Evolutionary conservation across 2,113 vertebrate species (phyloP).

Genomic region (Okapia johnstoni): DNA sequence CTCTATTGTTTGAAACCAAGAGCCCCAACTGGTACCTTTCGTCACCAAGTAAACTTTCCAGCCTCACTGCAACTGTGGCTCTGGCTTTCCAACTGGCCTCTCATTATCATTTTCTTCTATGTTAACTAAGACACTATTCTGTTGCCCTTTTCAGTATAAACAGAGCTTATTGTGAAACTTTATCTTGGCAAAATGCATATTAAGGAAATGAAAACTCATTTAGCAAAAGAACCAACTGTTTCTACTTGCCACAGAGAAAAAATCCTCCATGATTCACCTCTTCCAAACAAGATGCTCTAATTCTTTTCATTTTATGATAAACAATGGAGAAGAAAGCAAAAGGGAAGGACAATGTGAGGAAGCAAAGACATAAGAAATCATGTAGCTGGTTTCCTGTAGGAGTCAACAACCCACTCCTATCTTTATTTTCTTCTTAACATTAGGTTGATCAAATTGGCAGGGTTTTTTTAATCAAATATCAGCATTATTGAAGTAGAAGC

Average conservation of each 20-base stretch:
- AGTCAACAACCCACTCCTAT: background rate
- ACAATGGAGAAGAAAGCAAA: slow-evolving; percentile 18
- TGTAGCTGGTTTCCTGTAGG: background rate
- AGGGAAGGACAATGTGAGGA: background rate
- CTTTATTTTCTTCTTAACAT: slow-evolving; percentile 12
- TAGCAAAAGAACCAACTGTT: slow-evolving; percentile 24
- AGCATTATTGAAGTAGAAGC: background rate
- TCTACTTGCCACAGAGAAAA: background rate
- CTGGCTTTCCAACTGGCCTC: background rate
- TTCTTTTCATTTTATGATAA: slow-evolving; percentile 3
- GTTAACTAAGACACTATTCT: background rate
- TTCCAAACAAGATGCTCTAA: background rate
- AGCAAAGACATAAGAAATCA: background rate
- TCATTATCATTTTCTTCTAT: background rate
- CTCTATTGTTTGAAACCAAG: slow-evolving; percentile 24
- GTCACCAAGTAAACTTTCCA: background rate
- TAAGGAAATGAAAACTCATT: slow-evolving; percentile 25
- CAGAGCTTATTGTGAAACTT: background rate
- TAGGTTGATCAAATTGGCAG: background rate
- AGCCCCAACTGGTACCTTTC: background rate
- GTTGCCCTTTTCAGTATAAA: slow-evolving; percentile 26
- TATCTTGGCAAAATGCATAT: background rate
- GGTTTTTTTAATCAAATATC: background rate
- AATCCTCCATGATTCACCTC: slow-evolving; percentile 7
- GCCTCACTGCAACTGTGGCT: background rate